phyloP scores from a whole-genome alignment of 2,888 invertebrate genomes.

The Sinhomidia bicolor region DNA sequence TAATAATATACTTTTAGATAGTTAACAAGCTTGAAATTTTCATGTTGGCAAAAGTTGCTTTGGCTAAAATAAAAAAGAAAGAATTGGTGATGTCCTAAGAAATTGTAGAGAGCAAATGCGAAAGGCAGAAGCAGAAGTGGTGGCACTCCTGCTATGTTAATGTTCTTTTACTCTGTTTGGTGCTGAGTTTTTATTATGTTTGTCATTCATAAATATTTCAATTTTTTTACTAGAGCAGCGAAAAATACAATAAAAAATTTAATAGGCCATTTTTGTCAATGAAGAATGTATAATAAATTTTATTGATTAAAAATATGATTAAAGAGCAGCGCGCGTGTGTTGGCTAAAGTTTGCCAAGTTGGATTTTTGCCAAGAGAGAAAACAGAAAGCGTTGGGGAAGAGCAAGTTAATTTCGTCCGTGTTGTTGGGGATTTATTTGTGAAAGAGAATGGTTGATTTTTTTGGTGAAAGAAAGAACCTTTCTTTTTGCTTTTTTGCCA shows the following conservation, averaged over 20 bases:
- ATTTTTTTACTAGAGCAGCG: background rate
- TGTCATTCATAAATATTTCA: background rate
- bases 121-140: background rate
- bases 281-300: constrained; percentile 39
- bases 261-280: constrained; percentile 30
- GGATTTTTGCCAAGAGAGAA: constrained; percentile 5
- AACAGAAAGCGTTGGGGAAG: background rate
- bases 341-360: constrained; percentile 17
- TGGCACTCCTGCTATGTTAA: too few relatives aligned
- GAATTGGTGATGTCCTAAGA: too few relatives aligned
- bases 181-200: too few relatives aligned
- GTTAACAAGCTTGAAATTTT: constrained; percentile 5
- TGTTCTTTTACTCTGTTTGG: too few relatives aligned
- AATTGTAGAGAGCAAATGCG: background rate
- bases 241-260: background rate
- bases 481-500: background rate
- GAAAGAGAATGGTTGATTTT: background rate
- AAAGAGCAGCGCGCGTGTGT: background rate
- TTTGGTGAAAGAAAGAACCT: background rate
- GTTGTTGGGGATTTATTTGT: background rate
- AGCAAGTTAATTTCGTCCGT: background rate
- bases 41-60: constrained; percentile 22
- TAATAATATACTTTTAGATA: too few relatives aligned
- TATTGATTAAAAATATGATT: constrained; percentile 50
- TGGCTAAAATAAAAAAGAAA: too few relatives aligned